These are phyloP conservation scores for Samia ricini DNA, from an alignment of 1,140 invertebrate species.

Conservation along the genomic window DNA sequence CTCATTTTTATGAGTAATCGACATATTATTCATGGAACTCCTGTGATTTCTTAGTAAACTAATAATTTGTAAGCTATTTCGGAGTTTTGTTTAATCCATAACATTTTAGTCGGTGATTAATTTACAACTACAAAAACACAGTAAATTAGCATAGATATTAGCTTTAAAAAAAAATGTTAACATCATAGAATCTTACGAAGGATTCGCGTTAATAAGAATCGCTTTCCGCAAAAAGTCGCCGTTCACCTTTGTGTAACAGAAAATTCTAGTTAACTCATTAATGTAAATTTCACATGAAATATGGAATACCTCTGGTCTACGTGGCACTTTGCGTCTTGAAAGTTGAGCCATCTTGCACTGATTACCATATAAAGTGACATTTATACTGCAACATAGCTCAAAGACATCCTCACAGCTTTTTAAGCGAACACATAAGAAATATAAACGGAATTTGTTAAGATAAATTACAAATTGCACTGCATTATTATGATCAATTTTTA, in stretches of 20 bases:
- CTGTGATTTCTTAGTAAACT: too few relatives aligned
- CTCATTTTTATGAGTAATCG: too few relatives aligned
- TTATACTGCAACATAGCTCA: slow-evolving; percentile 50
- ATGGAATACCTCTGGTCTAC: not conserved
- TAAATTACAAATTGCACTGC: too few relatives aligned
- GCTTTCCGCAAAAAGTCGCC: not conserved
- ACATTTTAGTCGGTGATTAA: too few relatives aligned
- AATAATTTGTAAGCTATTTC: too few relatives aligned
- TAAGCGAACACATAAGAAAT: slow-evolving; percentile 4
- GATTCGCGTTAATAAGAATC: not conserved
- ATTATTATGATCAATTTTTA: too few relatives aligned
- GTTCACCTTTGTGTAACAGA: not conserved
- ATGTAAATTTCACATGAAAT: not conserved
- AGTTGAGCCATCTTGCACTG: slow-evolving; percentile 13
- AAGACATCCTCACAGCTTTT: slow-evolving; percentile 36
- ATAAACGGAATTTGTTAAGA: too few relatives aligned
- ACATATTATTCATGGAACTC: too few relatives aligned
- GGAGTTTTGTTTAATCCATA: too few relatives aligned
- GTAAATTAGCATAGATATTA: too few relatives aligned
- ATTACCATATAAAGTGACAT: slow-evolving; percentile 65
- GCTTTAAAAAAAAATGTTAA: too few relatives aligned
- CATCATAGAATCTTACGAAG: not conserved
- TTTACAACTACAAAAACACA: too few relatives aligned
- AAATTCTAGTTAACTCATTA: not conserved
- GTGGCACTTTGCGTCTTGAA: slow-evolving; percentile 5